phyloP scores from a whole-genome alignment of 2,113 vertebrate species.

The Myiagra hebetior region DNA sequence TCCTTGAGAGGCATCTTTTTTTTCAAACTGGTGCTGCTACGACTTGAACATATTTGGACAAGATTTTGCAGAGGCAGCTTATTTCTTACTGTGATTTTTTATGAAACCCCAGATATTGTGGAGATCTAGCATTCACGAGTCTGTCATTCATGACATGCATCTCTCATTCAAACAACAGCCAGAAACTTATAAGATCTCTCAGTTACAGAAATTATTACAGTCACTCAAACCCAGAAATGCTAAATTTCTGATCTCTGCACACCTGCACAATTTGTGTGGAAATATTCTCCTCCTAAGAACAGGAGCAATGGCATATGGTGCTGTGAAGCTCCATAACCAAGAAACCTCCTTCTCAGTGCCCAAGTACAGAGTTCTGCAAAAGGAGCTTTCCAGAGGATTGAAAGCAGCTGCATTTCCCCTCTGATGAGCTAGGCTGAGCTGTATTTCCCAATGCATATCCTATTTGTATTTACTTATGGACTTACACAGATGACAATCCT shows the following conservation, averaged over 20 bases:
- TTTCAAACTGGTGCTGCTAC: not conserved
- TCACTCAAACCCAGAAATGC: not conserved
- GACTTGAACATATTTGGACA: not conserved
- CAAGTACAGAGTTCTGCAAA: not conserved
- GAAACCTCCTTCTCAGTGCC: not conserved
- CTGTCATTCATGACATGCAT: not conserved
- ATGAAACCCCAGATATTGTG: not conserved
- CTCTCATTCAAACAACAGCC: not conserved
- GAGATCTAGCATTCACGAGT: not conserved
- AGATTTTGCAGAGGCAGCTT: not conserved
- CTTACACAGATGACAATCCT: not conserved
- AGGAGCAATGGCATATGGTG: not conserved
- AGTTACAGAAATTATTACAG: not conserved
- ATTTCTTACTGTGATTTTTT: not conserved
- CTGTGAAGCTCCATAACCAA: not conserved
- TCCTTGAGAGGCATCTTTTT: not conserved
- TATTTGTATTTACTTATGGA: not conserved
- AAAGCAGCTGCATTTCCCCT: not conserved
- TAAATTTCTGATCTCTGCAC: not conserved
- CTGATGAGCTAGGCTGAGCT: not conserved
- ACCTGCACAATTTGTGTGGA: not conserved
- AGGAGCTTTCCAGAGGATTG: not conserved
- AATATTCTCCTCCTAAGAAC: not conserved
- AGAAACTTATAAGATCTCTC: not conserved
- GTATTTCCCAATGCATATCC: not conserved